A percentile compares a stretch with the other conserved stretches of the same genome.
phyloP scores from a whole-genome alignment of 2,888 invertebrate genomes.

The Diaphora mendica region DNA sequence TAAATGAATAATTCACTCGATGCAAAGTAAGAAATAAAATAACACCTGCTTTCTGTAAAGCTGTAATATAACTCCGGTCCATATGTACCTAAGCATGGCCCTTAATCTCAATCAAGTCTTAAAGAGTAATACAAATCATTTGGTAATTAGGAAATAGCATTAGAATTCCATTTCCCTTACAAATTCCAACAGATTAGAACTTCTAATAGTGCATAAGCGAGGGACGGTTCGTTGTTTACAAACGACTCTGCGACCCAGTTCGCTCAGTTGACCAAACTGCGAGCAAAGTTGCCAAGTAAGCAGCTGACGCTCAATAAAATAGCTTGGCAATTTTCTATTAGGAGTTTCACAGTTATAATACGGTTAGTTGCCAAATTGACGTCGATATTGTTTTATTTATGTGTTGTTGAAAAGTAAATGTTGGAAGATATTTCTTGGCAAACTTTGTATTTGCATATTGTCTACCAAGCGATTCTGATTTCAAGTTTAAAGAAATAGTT shows the following conservation, averaged over 20 bases:
- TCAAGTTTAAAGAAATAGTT: neutral
- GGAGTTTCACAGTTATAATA: conserved; percentile 14
- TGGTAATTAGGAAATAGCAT: neutral
- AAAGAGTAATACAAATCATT: neutral
- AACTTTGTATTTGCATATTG: neutral
- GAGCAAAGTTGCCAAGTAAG: conserved; percentile 19
- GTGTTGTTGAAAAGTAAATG: neutral
- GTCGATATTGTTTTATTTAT: neutral
- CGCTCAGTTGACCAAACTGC: conserved; percentile 17
- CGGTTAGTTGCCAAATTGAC: conserved; percentile 4
- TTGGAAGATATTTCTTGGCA: neutral
- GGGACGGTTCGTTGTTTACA: conserved; percentile 21
- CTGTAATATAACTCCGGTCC: neutral
- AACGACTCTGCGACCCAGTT: conserved; percentile 26
- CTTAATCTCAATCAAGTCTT: neutral
- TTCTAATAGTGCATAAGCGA: conserved; percentile 18
- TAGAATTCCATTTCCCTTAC: conserved; percentile 1
- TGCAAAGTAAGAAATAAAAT: too few relatives aligned
- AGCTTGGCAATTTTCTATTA: conserved; percentile 22
- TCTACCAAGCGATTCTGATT: neutral
- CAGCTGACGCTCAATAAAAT: conserved; percentile 23
- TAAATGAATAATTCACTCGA: too few relatives aligned
- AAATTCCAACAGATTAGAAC: conserved; percentile 22
- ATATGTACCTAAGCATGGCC: neutral
- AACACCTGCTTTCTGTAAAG: neutral